These are phyloP conservation scores for Drosophila teissieri DNA, from an alignment of 1,140 invertebrate species.

Conservation along the genomic window DNA sequence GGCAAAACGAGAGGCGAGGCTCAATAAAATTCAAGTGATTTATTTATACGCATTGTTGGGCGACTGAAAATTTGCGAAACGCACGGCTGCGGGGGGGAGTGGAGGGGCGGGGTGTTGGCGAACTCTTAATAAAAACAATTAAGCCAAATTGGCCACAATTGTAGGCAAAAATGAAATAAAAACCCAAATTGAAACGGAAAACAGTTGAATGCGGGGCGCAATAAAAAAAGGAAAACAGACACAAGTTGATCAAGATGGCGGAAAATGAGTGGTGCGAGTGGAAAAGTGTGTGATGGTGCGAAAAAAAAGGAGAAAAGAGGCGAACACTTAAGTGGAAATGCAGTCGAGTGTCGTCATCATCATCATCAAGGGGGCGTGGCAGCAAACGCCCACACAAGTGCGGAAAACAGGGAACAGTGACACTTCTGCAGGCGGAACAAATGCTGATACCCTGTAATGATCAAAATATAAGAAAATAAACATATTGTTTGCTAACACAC, in stretches of 20 bases:
- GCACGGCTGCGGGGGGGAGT: not conserved
- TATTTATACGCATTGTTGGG: constrained; percentile 69
- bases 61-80: not conserved
- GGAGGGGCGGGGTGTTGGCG: not conserved
- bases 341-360: constrained; percentile 43
- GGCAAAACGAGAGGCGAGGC: constrained; percentile 24
- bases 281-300: constrained; percentile 23
- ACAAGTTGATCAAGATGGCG: constrained; percentile 20
- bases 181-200: constrained; percentile 29
- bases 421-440: constrained; percentile 5
- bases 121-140: constrained; percentile 72
- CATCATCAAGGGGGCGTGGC: constrained; percentile 24
- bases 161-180: constrained; percentile 49
- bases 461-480: not conserved
- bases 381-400: constrained; percentile 26
- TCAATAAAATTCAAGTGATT: constrained; percentile 73
- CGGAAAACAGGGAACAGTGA: constrained; percentile 8
- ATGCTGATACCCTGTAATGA: not conserved
- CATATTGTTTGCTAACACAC: too few relatives aligned
- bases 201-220: not conserved
- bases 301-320: constrained; percentile 15
- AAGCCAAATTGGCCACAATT: constrained; percentile 70
- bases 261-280: constrained; percentile 11
- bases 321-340: constrained; percentile 53
- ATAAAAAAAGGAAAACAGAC: not conserved